Evolutionary conservation across 2,888 invertebrate species (phyloP), one percentile per base, ranked within the genome.

Genomic region (Neoscelio sp.): DNA sequence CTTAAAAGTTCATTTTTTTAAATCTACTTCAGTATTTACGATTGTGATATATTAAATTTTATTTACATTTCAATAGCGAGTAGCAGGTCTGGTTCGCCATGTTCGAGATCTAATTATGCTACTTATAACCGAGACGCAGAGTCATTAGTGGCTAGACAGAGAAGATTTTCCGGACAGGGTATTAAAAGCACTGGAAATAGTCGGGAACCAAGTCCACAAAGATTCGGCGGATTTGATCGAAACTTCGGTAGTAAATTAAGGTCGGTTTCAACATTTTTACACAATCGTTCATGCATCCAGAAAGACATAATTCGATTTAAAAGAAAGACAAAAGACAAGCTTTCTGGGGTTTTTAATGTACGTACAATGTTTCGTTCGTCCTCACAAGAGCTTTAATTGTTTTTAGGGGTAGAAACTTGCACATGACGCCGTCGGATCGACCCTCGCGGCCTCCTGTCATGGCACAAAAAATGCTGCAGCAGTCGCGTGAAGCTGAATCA

Each of bases 61-160:
- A 12, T 35, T 44, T 90, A 20, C 91, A n/a, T n/a, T n/a, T n/a
- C n/a, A n/a, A n/a, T n/a, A 97, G 97, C 99, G 4, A 96, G 97
- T 48, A 98, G 98, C 83, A 93, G 99, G 35, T 98, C 98, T 2
- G 97, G 97, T 56, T 98, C 98, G 0, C 98, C 99, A 0, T 96
- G 97, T 67, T 96, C 98, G 0, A 94, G 97, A 78, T 91, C 95
- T 81, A 94, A 94, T 68, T 96, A 96, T 87, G 92, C 94, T 68
- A 95, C 94, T 15, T 94, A 94, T 84, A 91, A 92, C 81, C 92
- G 93, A 62, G 93, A 86, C 87, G 90, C 92, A 87, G 92, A 87
- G 91, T 93, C 58, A 64, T 81, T 87, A 44, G 82, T 89, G 56
- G 77, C 92, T 1, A 91, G 95, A 81, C 92, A 95, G 1, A 92